These are phyloP conservation scores for Xiphydria camelus DNA, from an alignment of 2,888 invertebrate species.

Conservation along the genomic window DNA sequence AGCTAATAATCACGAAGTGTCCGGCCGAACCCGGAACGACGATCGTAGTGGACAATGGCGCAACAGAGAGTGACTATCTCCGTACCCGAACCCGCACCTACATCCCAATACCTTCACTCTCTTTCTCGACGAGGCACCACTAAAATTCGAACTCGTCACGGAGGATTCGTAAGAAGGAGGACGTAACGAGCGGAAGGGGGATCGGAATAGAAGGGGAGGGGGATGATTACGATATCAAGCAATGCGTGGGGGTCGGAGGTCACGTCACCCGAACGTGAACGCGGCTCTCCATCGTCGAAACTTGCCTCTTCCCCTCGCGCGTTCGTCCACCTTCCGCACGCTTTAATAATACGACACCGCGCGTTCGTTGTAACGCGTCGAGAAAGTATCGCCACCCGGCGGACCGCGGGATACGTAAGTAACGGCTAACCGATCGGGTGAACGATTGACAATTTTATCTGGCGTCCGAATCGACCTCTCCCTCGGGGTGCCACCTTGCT, in stretches of 20 bases:
- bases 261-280: background rate
- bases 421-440: background rate
- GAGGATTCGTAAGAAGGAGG: too few species aligned
- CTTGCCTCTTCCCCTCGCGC: background rate
- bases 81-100: background rate
- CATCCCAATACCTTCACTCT: too few species aligned
- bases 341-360: background rate
- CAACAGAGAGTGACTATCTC: too few species aligned
- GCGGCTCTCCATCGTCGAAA: conserved; percentile 3
- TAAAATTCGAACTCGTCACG: too few species aligned
- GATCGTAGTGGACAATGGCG: background rate
- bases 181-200: too few species aligned
- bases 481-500: too few species aligned
- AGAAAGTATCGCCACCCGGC: background rate
- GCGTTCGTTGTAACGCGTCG: background rate
- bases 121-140: too few species aligned
- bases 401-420: background rate
- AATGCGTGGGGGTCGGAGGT: background rate
- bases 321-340: background rate
- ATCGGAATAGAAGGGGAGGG: too few species aligned
- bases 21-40: background rate
- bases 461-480: too few species aligned
- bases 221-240: conserved; percentile 1
- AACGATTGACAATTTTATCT: too few species aligned
- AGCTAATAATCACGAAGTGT: conserved; percentile 1